These are phyloP conservation scores for Dryococelus australis DNA, from an alignment of 2,888 invertebrate genomes.

Conservation along the genomic window DNA sequence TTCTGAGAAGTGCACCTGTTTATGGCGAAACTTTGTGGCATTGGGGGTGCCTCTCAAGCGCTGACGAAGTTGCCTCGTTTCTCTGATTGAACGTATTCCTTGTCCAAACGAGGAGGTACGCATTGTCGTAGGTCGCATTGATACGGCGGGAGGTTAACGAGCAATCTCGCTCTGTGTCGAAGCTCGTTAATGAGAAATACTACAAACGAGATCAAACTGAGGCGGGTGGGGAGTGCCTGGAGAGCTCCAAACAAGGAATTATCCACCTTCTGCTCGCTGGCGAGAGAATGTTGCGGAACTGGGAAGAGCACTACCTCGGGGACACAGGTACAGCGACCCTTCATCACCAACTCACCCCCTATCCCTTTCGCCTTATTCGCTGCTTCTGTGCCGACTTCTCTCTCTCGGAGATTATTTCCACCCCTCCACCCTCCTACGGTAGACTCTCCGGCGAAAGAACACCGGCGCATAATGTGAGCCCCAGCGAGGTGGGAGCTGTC, in stretches of 20 bases:
- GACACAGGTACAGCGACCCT: slow-evolving; percentile 9
- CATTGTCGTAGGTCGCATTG: neutral
- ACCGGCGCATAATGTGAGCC: no score
- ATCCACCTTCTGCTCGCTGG: no score
- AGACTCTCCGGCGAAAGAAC: neutral
- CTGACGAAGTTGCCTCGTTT: no score
- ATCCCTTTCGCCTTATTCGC: neutral
- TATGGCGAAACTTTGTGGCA: no score
- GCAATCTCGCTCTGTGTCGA: neutral
- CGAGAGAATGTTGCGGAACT: no score
- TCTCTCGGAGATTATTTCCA: neutral
- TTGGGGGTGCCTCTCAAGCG: no score
- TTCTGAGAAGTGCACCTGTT: no score
- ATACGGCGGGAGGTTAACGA: neutral
- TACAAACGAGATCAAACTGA: neutral
- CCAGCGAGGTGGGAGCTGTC: neutral
- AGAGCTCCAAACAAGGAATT: no score
- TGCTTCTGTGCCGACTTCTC: neutral
- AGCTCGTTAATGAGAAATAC: neutral
- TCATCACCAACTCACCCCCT: neutral
- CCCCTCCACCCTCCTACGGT: neutral
- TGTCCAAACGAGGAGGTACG: no score
- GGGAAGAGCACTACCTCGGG: neutral
- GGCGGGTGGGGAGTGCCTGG: no score
- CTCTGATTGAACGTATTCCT: no score